phyloP scores from a whole-genome alignment of 1,140 invertebrate species.

The Diploscapter pachys region DNA sequence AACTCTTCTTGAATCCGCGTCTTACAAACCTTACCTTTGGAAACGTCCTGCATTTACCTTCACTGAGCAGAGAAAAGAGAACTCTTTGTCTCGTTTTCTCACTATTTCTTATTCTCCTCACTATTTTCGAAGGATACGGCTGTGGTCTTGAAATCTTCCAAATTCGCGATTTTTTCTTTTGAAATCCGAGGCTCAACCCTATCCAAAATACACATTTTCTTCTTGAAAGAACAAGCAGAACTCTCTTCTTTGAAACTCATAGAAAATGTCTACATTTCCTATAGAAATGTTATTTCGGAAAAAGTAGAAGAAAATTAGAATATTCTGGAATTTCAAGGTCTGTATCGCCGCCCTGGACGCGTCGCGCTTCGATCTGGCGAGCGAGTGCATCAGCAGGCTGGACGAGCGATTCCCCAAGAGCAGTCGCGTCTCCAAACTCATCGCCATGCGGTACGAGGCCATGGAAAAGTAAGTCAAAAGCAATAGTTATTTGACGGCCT shows the following conservation, averaged over 20 bases:
- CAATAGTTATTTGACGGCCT: not conserved
- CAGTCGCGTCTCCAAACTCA: slow-evolving; percentile 77
- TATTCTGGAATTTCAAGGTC: slow-evolving; percentile 33
- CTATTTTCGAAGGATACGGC: not conserved
- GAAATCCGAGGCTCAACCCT: not conserved
- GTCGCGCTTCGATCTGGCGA: slow-evolving; percentile 73
- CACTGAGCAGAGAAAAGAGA: no score
- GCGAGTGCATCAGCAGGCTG: slow-evolving; percentile 75
- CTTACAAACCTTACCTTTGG: not conserved
- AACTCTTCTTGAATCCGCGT: not conserved
- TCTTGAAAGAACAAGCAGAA: not conserved
- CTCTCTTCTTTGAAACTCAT: no score
- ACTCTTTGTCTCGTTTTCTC: not conserved
- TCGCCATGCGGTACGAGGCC: slow-evolving; percentile 82
- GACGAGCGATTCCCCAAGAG: slow-evolving; percentile 81
- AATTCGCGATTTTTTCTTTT: not conserved
- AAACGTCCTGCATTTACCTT: not conserved
- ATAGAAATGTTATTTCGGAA: no score
- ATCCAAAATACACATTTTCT: not conserved
- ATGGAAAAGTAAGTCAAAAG: slow-evolving; percentile 69
- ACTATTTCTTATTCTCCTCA: no score
- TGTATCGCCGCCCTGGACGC: slow-evolving; percentile 84
- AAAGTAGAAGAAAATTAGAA: not conserved
- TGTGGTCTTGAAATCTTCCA: not conserved
- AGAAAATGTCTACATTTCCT: no score